Percentiles rank a stretch among this genome's conserved stretches.
Conservation (phyloP, 2,888 invertebrate genomes). For the Drosophila seclusa region DNA sequence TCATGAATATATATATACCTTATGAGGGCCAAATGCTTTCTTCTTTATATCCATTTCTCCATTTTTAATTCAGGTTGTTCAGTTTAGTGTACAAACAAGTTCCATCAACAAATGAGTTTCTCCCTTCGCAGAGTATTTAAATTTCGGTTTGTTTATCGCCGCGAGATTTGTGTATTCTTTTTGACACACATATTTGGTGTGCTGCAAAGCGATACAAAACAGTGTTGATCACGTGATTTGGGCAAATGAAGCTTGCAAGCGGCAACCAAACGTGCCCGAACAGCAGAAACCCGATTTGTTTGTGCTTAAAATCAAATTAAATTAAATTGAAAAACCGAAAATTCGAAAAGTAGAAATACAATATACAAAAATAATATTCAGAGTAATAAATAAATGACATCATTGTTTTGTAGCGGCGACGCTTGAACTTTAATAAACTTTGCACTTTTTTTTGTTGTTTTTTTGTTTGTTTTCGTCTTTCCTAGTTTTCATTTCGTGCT, state of each 20-base stretch:
- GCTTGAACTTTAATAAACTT: conserved; percentile 77
- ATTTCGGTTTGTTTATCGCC: not conserved
- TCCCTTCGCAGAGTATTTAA: conserved; percentile 11
- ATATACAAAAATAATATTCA: not conserved
- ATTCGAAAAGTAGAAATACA: not conserved
- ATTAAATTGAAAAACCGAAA: conserved; percentile 14
- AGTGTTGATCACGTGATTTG: conserved; percentile 50
- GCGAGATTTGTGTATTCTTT: not conserved
- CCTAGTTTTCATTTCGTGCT: conserved; percentile 18
- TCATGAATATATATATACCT: not conserved
- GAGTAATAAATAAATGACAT: conserved; percentile 62
- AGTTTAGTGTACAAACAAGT: not conserved
- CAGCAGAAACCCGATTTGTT: conserved; percentile 13
- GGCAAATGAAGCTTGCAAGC: conserved; percentile 8
- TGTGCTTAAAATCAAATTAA: conserved; percentile 21
- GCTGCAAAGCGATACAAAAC: conserved; percentile 24
- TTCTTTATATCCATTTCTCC: no score
- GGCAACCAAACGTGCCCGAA: conserved; percentile 43
- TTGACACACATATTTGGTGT: conserved; percentile 42
- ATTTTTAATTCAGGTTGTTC: not conserved
- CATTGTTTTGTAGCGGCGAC: conserved; percentile 48
- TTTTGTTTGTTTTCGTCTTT: not conserved
- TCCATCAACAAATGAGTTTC: not conserved
- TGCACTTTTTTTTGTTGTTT: conserved; percentile 56
- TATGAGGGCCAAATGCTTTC: no score